Evolutionary conservation across 2,888 invertebrate species (phyloP).

Genomic region (Brassicogethes aeneus): DNA sequence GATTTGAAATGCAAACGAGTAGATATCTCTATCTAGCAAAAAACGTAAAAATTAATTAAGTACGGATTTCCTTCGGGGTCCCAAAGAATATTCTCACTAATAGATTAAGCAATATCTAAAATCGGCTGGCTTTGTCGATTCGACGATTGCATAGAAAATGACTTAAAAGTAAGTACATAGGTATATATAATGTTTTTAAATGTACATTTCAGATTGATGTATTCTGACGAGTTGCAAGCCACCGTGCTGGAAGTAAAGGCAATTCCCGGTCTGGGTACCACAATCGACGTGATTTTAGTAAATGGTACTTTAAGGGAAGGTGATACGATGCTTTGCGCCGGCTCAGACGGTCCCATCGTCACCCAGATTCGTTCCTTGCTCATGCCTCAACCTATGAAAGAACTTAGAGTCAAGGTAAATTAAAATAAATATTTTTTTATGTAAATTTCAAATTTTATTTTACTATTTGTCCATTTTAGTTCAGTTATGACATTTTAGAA

Average conservation of each 20-base stretch:
- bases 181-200: too few species aligned
- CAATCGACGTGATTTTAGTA: conserved; percentile 96
- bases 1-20: too few species aligned
- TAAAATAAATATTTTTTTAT: conserved; percentile 1
- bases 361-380: conserved; percentile 94
- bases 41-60: too few species aligned
- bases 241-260: conserved; percentile 66
- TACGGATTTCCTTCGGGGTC: too few species aligned
- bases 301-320: conserved; percentile 92
- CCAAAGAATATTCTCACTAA: too few species aligned
- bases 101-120: too few species aligned
- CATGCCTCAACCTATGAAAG: conserved; percentile 97
- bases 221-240: conserved; percentile 86
- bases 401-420: conserved; percentile 84
- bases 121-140: too few species aligned
- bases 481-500: too few species aligned
- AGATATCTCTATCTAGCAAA: too few species aligned
- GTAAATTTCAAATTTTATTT: too few species aligned
- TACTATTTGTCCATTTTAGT: conserved; percentile 1
- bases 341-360: conserved; percentile 96
- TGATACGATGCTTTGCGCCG: conserved; percentile 90
- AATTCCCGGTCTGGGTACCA: conserved; percentile 93
- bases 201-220: too few species aligned
- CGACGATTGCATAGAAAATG: neutral
- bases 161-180: conserved; percentile 65